Evolutionary conservation across 2,888 invertebrate species (phyloP).

Genomic region (Axea sp.): DNA sequence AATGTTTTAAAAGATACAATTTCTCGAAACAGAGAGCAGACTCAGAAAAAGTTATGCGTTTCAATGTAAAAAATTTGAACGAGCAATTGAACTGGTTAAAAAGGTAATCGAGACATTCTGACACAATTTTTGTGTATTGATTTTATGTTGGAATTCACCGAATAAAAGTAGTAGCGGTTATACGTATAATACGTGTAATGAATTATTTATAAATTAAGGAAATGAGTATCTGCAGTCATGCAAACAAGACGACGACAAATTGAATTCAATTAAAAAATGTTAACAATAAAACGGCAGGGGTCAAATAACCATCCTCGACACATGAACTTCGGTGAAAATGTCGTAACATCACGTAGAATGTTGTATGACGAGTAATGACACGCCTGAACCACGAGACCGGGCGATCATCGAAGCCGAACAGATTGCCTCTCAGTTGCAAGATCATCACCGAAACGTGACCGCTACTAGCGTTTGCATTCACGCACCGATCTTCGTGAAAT

Average conservation of each 20-base stretch:
- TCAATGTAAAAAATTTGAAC: too few relatives aligned
- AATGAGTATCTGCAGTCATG: too few relatives aligned
- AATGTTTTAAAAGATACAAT: conserved; percentile 23
- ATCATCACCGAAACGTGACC: conserved; percentile 67
- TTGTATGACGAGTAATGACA: conserved; percentile 57
- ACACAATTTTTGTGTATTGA: not conserved
- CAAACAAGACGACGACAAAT: too few relatives aligned
- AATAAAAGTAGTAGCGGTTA: too few relatives aligned
- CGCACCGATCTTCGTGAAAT: conserved; percentile 60
- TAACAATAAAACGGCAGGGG: conserved; percentile 22
- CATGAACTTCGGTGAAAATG: conserved; percentile 47
- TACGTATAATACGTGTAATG: too few relatives aligned
- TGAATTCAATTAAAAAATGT: conserved; percentile 20
- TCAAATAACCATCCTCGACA: conserved; percentile 27
- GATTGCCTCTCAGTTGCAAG: conserved; percentile 60
- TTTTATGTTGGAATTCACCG: too few relatives aligned
- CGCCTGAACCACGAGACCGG: conserved; percentile 47
- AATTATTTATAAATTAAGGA: too few relatives aligned
- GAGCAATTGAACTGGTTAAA: too few relatives aligned
- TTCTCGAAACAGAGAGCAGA: conserved; percentile 20
- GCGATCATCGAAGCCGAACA: conserved; percentile 59
- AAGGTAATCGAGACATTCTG: too few relatives aligned
- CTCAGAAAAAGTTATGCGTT: too few relatives aligned
- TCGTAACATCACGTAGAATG: conserved; percentile 56
- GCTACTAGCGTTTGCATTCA: conserved; percentile 66